Evolutionary conservation across 2,113 vertebrate species (phyloP), one percentile per base, ranked within the genome.

Genomic region (Mormoops blainvillei): DNA sequence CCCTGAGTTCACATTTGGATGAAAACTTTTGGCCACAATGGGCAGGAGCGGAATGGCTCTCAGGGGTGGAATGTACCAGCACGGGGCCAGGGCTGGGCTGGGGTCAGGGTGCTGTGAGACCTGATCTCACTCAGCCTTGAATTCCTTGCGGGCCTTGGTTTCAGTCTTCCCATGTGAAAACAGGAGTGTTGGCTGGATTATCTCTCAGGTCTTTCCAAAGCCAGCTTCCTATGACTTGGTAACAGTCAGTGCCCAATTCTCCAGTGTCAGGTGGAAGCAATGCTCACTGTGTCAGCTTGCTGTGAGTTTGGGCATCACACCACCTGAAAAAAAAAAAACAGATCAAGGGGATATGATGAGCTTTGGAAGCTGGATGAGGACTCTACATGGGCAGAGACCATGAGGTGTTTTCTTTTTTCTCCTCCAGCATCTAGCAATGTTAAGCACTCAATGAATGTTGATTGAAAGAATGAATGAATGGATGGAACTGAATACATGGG

Each of bases 1-100:
- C 28, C 91, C 76, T 88, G 50, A 88, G n/a, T 73, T 88, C n/a
- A 20, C 48, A 70, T 90, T 87, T 92, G n/a, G 31, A 87, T 91
- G 33, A 38, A 78, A 83, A 82, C 20, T 20, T 73, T 96, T 85
- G 56, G 36, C 80, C n/a, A 6, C 7, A 11, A 26, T 54, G 45
- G 22, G 7, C 19, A 68, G 36, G 45, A 38, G 20, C 4, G 48
- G 41, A 4, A 82, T 73, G 43, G 4, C 12, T 63, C 52, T 41
- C 1, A 7, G 33, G 24, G 31, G 14, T 50, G 28, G 48, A 74
- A 36, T 33, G 33, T 18, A 33, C 6, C 26, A 61, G 15, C 14
- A 8, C 31, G 31, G 20, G 33, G 6, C 24, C 5, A 10, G 20
- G 38, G 0, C 31, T 10, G 33, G 15, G 5, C 10, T 33, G 3